Percentiles rank a stretch among this genome's conserved stretches.
These are phyloP conservation scores for Motacilla tschutschensis DNA, from an alignment of 2,113 vertebrate genomes.

Conservation along the genomic window DNA sequence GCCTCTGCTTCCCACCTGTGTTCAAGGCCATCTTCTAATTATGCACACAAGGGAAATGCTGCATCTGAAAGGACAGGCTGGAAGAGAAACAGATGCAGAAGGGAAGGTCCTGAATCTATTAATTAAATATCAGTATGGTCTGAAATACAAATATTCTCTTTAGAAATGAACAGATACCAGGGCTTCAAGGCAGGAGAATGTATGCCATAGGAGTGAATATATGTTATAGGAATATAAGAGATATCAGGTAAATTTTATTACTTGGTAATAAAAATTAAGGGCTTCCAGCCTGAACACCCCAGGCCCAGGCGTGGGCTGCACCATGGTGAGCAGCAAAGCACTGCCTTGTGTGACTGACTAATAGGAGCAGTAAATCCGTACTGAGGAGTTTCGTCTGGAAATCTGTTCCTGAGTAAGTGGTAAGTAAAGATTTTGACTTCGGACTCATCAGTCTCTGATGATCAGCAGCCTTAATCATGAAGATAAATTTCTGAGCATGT, in stretches of 20 bases:
- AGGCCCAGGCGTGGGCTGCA: accelerated
- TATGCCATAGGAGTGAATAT: accelerated
- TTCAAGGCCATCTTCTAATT: not conserved
- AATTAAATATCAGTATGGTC: not conserved
- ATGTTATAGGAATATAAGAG: accelerated
- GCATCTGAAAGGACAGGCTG: not conserved
- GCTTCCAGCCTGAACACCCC: not conserved
- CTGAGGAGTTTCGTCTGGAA: not conserved
- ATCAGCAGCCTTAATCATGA: not conserved
- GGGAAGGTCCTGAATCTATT: not conserved
- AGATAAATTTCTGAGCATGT: constrained; percentile 26
- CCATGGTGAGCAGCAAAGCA: accelerated
- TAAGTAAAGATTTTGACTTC: not conserved
- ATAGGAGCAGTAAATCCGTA: not conserved
- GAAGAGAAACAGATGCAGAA: not conserved
- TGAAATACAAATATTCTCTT: not conserved
- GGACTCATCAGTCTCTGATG: not conserved
- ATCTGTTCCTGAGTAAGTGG: not conserved
- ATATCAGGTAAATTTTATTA: accelerated
- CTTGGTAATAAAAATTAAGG: accelerated
- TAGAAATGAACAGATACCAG: not conserved
- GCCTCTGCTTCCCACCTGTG: accelerated
- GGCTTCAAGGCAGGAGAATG: not conserved
- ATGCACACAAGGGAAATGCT: not conserved
- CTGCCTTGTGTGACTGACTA: accelerated